These are phyloP conservation scores for Drosophila subquinaria DNA, from an alignment of 2,888 invertebrate genomes.

Conservation along the genomic window DNA sequence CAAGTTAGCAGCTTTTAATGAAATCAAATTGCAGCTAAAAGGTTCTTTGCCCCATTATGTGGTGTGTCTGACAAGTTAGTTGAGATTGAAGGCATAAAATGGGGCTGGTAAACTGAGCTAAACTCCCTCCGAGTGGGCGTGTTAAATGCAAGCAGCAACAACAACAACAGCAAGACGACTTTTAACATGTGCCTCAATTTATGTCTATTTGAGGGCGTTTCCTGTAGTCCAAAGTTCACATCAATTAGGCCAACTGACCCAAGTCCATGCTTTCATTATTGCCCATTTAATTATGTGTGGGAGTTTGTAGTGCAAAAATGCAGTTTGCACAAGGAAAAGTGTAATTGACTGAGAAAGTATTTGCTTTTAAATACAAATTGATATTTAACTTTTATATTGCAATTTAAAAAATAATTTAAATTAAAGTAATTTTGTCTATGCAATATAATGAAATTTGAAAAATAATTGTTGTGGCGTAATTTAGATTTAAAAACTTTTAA, in stretches of 20 bases:
- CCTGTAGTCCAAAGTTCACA: slow-evolving; percentile 11
- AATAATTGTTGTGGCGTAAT: no score
- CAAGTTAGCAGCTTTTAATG: slow-evolving; percentile 60
- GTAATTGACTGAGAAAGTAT: no score
- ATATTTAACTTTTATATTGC: no score
- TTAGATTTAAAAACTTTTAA: no score
- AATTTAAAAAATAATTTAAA: no score
- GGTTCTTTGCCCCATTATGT: background rate
- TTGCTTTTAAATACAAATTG: no score
- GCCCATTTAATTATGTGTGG: background rate
- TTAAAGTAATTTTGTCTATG: no score
- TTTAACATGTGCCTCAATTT: slow-evolving; percentile 60
- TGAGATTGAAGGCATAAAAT: background rate
- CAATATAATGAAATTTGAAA: no score
- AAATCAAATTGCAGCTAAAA: slow-evolving; percentile 46
- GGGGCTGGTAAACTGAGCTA: background rate
- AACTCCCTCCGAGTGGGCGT: slow-evolving; percentile 31
- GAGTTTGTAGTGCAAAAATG: background rate
- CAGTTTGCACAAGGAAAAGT: background rate
- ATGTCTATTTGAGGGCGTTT: slow-evolving; percentile 44
- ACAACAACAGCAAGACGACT: slow-evolving; percentile 55
- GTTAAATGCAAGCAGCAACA: slow-evolving; percentile 62
- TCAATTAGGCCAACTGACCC: slow-evolving; percentile 20
- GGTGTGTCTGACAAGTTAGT: background rate
- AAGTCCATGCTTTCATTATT: background rate